Percentiles rank a stretch among this genome's conserved stretches.
phyloP scores from a whole-genome alignment of 2,888 invertebrate species.

The Drosophila stalkeri region DNA sequence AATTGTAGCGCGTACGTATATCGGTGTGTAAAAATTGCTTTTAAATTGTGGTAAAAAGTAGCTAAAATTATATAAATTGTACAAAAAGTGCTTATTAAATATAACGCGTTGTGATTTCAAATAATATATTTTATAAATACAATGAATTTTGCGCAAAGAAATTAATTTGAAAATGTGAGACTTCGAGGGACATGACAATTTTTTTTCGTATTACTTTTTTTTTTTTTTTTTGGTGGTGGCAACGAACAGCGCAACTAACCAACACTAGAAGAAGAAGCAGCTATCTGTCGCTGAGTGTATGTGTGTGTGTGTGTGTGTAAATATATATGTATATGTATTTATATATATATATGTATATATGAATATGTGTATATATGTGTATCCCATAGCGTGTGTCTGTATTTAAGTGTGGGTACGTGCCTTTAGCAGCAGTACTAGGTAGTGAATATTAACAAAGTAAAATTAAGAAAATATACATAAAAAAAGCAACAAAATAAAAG shows the following conservation, averaged over 20 bases:
- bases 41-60: slow-evolving; percentile 80
- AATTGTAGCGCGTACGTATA: slow-evolving; percentile 80
- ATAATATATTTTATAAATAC: slow-evolving; percentile 61
- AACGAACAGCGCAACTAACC: slow-evolving; percentile 62
- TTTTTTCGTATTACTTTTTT: slow-evolving; percentile 52
- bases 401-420: slow-evolving; percentile 47
- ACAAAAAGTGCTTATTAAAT: slow-evolving; percentile 69
- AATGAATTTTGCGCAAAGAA: slow-evolving; percentile 70
- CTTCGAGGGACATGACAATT: slow-evolving; percentile 80
- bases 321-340: not conserved
- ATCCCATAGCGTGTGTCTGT: slow-evolving; percentile 36
- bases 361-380: not conserved
- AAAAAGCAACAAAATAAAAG: slow-evolving; percentile 29
- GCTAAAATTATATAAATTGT: slow-evolving; percentile 73
- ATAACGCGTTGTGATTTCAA: slow-evolving; percentile 54
- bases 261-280: slow-evolving; percentile 67
- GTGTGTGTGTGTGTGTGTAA: slow-evolving; percentile 18
- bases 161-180: slow-evolving; percentile 80
- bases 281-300: slow-evolving; percentile 58
- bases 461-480: slow-evolving; percentile 28
- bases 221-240: slow-evolving; percentile 74
- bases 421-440: slow-evolving; percentile 44
- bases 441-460: slow-evolving; percentile 70
- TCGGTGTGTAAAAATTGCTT: slow-evolving; percentile 81
- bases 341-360: not conserved